Evolutionary conservation across 2,797 vertebrate species (phyloP).

Genomic region (Orestias chungarensis): DNA sequence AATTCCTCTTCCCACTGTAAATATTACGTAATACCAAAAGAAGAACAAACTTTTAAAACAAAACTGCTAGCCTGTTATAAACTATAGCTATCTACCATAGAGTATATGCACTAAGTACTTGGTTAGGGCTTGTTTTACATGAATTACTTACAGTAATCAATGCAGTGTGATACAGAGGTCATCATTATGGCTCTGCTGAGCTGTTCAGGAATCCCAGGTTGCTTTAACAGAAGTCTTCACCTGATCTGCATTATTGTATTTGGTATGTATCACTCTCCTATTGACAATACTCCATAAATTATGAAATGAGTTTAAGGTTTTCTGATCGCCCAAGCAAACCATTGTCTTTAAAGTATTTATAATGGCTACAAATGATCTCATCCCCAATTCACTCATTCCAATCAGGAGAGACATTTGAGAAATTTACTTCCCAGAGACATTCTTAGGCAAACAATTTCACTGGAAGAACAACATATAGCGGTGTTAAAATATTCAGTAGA

Average conservation of each 20-base stretch:
- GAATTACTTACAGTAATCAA: background rate
- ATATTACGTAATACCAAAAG: background rate
- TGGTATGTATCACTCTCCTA: background rate
- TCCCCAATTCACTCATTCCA: constrained; percentile 47
- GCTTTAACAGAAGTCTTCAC: constrained; percentile 1
- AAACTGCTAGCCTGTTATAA: background rate
- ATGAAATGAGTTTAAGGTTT: background rate
- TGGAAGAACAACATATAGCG: constrained; percentile 74
- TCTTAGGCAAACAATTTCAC: constrained; percentile 67
- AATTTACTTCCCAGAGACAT: constrained; percentile 62
- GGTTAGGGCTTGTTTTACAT: background rate
- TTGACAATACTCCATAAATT: constrained; percentile 2
- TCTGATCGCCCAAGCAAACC: background rate
- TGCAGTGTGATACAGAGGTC: background rate
- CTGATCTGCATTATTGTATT: constrained; percentile 1
- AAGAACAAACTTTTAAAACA: background rate
- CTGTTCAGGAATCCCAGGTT: background rate
- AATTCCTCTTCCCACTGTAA: background rate
- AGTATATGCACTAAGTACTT: background rate
- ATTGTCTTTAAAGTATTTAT: constrained; percentile 6
- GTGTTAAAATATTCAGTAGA: constrained; percentile 79
- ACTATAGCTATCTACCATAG: background rate
- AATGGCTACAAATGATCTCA: constrained; percentile 59
- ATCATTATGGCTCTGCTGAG: constrained; percentile 6
- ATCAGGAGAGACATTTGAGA: constrained; percentile 62